Base-by-base conservation (phyloP, 2,888 invertebrate species). In the Volucella inflata region DNA sequence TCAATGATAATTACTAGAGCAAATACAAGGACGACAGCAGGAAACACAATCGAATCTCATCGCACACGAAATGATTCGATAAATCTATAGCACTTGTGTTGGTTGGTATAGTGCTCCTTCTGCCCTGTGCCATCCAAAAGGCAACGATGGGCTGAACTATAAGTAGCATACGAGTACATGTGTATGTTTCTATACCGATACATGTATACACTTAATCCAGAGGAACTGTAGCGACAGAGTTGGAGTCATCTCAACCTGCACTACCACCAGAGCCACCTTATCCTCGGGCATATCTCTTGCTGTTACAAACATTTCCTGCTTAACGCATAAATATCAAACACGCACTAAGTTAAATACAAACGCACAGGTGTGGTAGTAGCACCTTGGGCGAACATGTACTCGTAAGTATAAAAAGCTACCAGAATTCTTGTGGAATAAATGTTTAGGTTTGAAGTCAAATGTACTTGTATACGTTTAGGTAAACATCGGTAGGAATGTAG, bases 131-230 rank as follows among this genome's bases (percentile, higher is more conserved):
- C 62, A 48, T 70, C 70, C 79, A 51, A 65, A 79, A 50, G 68
- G 53, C 17, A 40, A 57, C 55, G 68, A 77, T 85, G 71, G 75
- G 67, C 72, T 76, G 12, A 81, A 70, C 71, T 72, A 71, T 67
- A 81, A 72, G 72, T 74, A 72, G 81, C 77, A 80, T 55, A 72
- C n/a, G n/a, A n/a, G n/a, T n/a, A n/a, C 76, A 77, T 30, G 6
- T 30, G n/a, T n/a, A n/a, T n/a, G 30, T 30, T 6, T 6, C 30
- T 30, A 30, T 6, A 30, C 6, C 4, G 30, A 30, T 6, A 6
- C 77, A 74, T 74, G 76, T 81, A 76, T 72, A 79, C 40, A 68
- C 76, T 76, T 81, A 85, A 85, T 85, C 85, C 85, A 30, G 30
- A 30, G 6, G 30, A 6, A n/a, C n/a, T n/a, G n/a, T n/a, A 30